Percentiles rank a stretch among this genome's conserved stretches.
Conservation (phyloP, 2,888 invertebrate species). For the Neoaliturus tenellus region DNA sequence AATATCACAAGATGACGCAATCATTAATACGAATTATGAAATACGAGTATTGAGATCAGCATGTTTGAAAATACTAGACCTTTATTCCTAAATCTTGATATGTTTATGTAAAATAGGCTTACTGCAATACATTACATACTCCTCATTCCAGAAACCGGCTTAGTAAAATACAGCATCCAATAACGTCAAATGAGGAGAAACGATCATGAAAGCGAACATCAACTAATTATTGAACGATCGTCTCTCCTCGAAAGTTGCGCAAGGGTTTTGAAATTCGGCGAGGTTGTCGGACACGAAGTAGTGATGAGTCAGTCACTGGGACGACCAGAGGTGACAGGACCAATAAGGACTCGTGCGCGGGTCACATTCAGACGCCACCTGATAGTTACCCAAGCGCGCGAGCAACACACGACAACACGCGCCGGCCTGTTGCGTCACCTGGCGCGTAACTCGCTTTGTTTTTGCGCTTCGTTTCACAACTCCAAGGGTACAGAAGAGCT, state of each 20-base stretch:
- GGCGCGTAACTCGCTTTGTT: constrained; percentile 8
- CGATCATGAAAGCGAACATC: too few relatives aligned
- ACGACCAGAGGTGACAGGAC: constrained; percentile 31
- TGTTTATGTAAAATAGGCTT: too few relatives aligned
- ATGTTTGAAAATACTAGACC: too few relatives aligned
- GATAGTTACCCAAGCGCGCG: constrained; percentile 25
- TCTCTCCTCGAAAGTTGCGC: neutral
- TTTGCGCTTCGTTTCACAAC: constrained; percentile 21
- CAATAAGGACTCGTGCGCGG: constrained; percentile 43
- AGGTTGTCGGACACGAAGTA: neutral
- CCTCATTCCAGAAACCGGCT: too few relatives aligned
- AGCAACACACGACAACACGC: neutral
- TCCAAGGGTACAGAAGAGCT: neutral
- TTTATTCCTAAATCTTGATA: too few relatives aligned
- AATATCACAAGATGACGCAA: too few relatives aligned
- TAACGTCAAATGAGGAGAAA: too few relatives aligned
- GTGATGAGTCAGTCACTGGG: neutral
- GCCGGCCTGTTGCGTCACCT: constrained; percentile 23
- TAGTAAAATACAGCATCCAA: too few relatives aligned
- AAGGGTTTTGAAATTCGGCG: neutral
- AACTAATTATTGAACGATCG: neutral
- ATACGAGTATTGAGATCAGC: too few relatives aligned
- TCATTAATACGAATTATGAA: too few relatives aligned
- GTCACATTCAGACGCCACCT: constrained; percentile 11
- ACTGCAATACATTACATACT: too few relatives aligned